Evolutionary conservation across 2,113 vertebrate genomes (phyloP).

Genomic region (Antechinus stuartii): DNA sequence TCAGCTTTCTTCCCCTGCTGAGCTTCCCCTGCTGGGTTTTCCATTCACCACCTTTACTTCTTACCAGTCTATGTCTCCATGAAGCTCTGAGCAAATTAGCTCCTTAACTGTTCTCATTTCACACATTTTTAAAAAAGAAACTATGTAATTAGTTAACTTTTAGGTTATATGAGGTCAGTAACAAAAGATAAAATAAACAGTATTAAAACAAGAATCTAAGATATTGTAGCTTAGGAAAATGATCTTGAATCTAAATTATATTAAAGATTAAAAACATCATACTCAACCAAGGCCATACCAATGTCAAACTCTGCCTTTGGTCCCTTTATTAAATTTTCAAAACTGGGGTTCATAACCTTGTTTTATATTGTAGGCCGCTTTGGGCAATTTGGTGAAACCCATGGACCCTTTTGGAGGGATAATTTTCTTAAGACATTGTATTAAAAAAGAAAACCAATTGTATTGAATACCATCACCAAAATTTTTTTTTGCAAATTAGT

Average conservation of each 20-base stretch:
- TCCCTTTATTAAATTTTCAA: neutral
- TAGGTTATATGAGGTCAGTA: slow-evolving; percentile 74
- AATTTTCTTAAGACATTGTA: neutral
- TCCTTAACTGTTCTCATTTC: slow-evolving; percentile 81
- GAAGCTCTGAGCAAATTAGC: slow-evolving; percentile 81
- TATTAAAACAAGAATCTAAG: slow-evolving; percentile 47
- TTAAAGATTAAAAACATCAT: neutral
- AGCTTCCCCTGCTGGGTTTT: slow-evolving; percentile 66
- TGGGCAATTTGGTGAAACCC: neutral
- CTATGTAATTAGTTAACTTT: slow-evolving; percentile 81
- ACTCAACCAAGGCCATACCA: slow-evolving; percentile 29
- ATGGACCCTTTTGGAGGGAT: neutral
- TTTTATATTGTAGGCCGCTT: neutral
- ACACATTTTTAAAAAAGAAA: slow-evolving; percentile 78
- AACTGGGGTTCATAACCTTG: neutral
- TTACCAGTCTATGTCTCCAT: slow-evolving; percentile 78
- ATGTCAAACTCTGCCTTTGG: neutral
- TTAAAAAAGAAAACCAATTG: neutral
- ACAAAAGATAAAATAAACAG: slow-evolving; percentile 73
- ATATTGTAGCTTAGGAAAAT: neutral
- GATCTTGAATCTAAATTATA: slow-evolving; percentile 57
- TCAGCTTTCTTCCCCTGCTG: slow-evolving; percentile 62
- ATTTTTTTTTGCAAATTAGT: neutral
- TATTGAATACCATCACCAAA: neutral
- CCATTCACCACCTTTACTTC: slow-evolving; percentile 76